Base-by-base conservation (phyloP, 1,140 invertebrate genomes). In the Cotesia glomerata region DNA sequence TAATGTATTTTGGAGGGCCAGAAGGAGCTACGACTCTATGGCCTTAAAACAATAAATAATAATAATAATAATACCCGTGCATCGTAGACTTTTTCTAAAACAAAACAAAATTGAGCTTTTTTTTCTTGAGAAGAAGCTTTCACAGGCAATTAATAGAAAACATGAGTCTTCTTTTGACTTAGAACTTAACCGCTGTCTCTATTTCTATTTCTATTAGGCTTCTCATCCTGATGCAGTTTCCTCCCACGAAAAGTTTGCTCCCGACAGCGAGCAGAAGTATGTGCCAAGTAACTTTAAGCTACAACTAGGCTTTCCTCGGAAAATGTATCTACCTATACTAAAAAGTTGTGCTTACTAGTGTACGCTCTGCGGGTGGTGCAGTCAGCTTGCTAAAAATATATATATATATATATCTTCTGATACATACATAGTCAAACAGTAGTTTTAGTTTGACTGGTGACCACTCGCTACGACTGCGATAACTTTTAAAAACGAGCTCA, bases 301-400 rank as follows among this genome's bases (percentile, higher is more conserved):
- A 73, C 34, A 18, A 63, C 58, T 59, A 63, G 36, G 51, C 77
- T 69, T 76, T 74, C 73, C 74, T 74, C 76, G 76, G 77, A 80
- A 80, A 84, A 82, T 79, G 78, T 84, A 84, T 84, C 82, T 81
- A 82, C 82, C 81, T 74, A 69, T 26, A 26, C 26, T 26, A 77
- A 82, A 84, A 84, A 45, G 39, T 45, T 45, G 80, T 77, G 72
- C 76, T 52, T 18, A 62, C 45, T 64, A 52, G 66, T 51, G 71
- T 35, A 34, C 39, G 67, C 58, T 26, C 26, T 45, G 11, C 8
- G n/a, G 65, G 56, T 62, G 56, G 65, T 73, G 54, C 35, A 39
- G 7, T 13, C 36, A 64, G 62, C 34, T 14, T 26, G 35, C 4
- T 34, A 35, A 11, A 49, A 34, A 64, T 39, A 39, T 39, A 39